These are phyloP conservation scores for Adoxophyes honmai DNA, from an alignment of 1,140 invertebrate genomes.

Conservation along the genomic window DNA sequence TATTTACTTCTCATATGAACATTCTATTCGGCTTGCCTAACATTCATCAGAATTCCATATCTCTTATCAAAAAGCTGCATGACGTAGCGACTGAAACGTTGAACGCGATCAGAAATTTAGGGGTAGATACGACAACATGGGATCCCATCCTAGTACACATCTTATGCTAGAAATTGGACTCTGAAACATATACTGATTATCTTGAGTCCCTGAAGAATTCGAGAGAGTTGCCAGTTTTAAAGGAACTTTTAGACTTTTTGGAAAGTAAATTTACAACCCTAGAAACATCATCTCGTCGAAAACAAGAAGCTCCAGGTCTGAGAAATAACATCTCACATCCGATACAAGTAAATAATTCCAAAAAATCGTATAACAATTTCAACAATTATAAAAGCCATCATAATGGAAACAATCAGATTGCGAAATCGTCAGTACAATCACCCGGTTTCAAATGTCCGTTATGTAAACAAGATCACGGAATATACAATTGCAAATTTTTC, in stretches of 20 bases:
- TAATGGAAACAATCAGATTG: slow-evolving; percentile 6
- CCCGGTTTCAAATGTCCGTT: slow-evolving; percentile 17
- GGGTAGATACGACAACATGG: slow-evolving; percentile 25
- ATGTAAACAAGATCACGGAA: slow-evolving; percentile 18
- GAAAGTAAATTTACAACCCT: slow-evolving; percentile 28
- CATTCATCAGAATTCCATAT: slow-evolving; percentile 18
- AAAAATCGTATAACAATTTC: background rate
- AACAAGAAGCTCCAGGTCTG: slow-evolving; percentile 16
- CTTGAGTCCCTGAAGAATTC: slow-evolving; percentile 24
- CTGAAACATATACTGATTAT: slow-evolving; percentile 17
- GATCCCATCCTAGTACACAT: slow-evolving; percentile 27
- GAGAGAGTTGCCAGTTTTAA: slow-evolving; percentile 20
- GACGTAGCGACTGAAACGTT: slow-evolving; percentile 24
- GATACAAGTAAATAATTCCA: background rate
- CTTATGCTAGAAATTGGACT: too few species aligned
- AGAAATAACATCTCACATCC: background rate
- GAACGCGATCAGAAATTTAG: slow-evolving; percentile 24
- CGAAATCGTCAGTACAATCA: slow-evolving; percentile 20
- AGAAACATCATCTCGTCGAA: slow-evolving; percentile 23
- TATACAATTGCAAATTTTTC: slow-evolving; percentile 21
- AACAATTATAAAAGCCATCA: background rate
- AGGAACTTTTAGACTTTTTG: slow-evolving; percentile 27
- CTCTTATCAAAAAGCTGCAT: slow-evolving; percentile 21
- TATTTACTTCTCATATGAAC: slow-evolving; percentile 23
- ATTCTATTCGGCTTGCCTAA: slow-evolving; percentile 14